Percentiles rank a stretch among this genome's conserved stretches.
Conservation (phyloP, 2,888 invertebrate species). For the Lasioglossum calceatum region DNA sequence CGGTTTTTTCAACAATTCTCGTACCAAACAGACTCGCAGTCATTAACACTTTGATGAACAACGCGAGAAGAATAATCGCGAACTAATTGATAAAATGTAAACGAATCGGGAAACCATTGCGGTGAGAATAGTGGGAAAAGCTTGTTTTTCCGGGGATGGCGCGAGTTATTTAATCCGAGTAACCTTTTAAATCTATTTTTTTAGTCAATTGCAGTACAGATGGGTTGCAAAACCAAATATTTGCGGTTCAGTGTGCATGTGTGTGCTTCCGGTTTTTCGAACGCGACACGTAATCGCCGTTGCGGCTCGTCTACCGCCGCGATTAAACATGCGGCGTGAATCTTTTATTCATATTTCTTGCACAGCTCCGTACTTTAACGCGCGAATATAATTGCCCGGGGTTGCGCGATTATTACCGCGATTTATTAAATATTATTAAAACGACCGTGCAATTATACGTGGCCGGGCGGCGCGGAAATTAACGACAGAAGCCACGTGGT, state of each 20-base stretch:
- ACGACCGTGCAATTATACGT: background rate
- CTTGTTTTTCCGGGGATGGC: background rate
- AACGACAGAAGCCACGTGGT: background rate
- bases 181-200: background rate
- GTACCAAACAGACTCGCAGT: background rate
- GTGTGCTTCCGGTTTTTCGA: background rate
- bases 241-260: background rate
- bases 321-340: background rate
- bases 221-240: background rate
- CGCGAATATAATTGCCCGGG: background rate
- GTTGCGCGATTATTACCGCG: background rate
- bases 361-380: background rate
- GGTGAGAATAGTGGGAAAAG: background rate
- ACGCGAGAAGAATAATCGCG: background rate
- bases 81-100: background rate
- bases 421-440: conserved; percentile 1
- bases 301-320: background rate
- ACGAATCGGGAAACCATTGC: background rate
- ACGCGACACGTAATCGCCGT: background rate
- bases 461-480: background rate
- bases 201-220: background rate
- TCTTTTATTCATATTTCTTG: conserved; percentile 1
- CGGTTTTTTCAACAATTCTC: too few relatives aligned
- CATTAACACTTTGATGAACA: background rate
- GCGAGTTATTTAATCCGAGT: background rate